Evolutionary conservation across 2,888 invertebrate species (phyloP).

Genomic region (Teleogryllus oceanicus): DNA sequence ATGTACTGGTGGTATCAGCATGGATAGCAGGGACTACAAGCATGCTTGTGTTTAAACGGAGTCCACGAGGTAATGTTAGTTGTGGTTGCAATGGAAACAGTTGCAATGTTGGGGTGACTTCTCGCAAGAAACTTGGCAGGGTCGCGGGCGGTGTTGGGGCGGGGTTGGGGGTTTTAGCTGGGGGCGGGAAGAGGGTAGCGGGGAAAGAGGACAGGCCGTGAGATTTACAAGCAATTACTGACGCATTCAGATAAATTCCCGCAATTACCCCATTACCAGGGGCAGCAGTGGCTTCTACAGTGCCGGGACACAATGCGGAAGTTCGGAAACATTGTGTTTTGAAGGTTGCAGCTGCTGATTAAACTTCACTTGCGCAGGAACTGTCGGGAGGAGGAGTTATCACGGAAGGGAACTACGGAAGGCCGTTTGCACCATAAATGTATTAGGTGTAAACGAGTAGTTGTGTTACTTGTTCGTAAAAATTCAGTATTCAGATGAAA

Average conservation of each 20-base stretch:
- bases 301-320: background rate
- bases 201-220: background rate
- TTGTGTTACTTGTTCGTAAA: no score
- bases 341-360: background rate
- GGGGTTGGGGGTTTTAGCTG: background rate
- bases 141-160: background rate
- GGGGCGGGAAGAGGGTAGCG: background rate
- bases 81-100: no score
- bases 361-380: background rate
- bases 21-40: no score
- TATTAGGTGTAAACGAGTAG: no score
- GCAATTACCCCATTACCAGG: slow-evolving; percentile 3
- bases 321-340: slow-evolving; percentile 8
- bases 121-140: slow-evolving; percentile 18
- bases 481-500: no score
- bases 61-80: no score
- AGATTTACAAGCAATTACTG: slow-evolving; percentile 18
- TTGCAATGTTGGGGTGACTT: background rate
- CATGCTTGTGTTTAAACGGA: no score
- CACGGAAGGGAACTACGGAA: no score
- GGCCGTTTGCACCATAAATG: no score
- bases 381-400: background rate
- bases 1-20: no score
- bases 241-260: slow-evolving; percentile 8
- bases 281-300: background rate